Evolutionary conservation across 37 sponge, comb jelly and placozoan species (phyloP).

Genomic region (Aplysina aerophoba): DNA sequence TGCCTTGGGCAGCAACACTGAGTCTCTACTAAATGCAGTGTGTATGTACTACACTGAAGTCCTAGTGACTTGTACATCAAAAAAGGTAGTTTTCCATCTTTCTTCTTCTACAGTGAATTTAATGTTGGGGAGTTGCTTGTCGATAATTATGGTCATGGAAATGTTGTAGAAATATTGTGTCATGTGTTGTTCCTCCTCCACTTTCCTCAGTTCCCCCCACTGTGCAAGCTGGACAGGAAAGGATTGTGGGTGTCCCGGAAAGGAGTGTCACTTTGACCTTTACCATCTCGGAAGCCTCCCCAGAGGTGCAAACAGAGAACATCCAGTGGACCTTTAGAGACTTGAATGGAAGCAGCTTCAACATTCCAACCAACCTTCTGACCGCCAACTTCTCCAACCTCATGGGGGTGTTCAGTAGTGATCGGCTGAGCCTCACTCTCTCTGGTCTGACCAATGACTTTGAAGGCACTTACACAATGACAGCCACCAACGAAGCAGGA

Average conservation of each 20-base stretch:
- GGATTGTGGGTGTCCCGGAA: conserved; percentile 28
- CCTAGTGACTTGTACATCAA: too few species aligned
- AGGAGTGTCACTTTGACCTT: conserved; percentile 35
- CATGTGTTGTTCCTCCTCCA: too few species aligned
- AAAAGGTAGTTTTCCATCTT: too few species aligned
- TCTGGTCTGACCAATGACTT: conserved; percentile 37
- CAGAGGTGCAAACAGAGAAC: conserved; percentile 35
- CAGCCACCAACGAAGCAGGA: conserved; percentile 69
- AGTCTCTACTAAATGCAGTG: too few species aligned
- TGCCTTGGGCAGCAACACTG: not conserved
- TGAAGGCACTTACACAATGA: conserved; percentile 67
- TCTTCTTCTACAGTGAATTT: too few species aligned
- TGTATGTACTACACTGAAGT: too few species aligned
- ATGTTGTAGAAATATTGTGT: too few species aligned
- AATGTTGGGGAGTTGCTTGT: too few species aligned
- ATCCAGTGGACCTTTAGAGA: conserved; percentile 51
- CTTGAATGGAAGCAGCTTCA: not conserved
- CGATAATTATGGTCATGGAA: too few species aligned
- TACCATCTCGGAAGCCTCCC: conserved; percentile 49
- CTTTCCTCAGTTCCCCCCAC: conserved; percentile 67
- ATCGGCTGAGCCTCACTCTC: conserved; percentile 11
- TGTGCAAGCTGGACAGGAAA: conserved; percentile 28
- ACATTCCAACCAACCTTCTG: conserved; percentile 21
- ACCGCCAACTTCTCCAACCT: too few species aligned
- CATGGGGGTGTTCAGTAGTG: not conserved